Percentiles rank a stretch among this genome's conserved stretches.
Evolutionary conservation across 2,113 vertebrate genomes (phyloP).

Genomic region (Hyaena hyaena): DNA sequence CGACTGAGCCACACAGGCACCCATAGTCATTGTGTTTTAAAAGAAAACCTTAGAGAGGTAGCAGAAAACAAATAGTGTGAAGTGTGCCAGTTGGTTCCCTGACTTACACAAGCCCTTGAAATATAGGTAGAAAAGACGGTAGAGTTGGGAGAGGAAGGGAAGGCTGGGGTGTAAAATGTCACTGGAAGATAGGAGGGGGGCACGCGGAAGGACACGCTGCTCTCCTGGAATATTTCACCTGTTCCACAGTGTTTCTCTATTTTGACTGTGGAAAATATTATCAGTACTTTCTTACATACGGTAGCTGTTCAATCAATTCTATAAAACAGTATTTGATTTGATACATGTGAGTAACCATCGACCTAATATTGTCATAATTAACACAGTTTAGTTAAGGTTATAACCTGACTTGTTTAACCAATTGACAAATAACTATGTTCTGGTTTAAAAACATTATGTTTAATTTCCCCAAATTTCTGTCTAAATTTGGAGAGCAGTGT

Average conservation of each 20-base stretch:
- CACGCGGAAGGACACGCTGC: rapidly evolving
- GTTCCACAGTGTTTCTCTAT: neutral
- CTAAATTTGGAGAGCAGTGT: neutral
- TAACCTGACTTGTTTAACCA: neutral
- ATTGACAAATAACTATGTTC: neutral
- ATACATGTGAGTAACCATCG: neutral
- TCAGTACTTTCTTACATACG: neutral
- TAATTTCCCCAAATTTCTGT: neutral
- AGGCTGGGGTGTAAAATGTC: neutral
- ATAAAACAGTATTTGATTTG: conserved; percentile 26
- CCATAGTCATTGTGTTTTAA: neutral
- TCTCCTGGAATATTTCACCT: neutral
- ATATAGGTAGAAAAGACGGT: neutral
- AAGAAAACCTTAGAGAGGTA: neutral
- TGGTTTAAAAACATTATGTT: neutral
- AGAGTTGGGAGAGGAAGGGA: neutral
- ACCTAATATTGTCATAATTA: neutral
- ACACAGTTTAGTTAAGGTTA: conserved; percentile 7
- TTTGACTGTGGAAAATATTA: neutral
- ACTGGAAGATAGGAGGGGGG: neutral
- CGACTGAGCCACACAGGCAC: too few species aligned
- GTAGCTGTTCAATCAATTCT: neutral
- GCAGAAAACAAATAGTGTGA: neutral
- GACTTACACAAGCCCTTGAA: neutral
- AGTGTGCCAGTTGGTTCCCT: neutral